phyloP scores from a whole-genome alignment of 1,140 invertebrate genomes.

The Steinernema feltiae region DNA sequence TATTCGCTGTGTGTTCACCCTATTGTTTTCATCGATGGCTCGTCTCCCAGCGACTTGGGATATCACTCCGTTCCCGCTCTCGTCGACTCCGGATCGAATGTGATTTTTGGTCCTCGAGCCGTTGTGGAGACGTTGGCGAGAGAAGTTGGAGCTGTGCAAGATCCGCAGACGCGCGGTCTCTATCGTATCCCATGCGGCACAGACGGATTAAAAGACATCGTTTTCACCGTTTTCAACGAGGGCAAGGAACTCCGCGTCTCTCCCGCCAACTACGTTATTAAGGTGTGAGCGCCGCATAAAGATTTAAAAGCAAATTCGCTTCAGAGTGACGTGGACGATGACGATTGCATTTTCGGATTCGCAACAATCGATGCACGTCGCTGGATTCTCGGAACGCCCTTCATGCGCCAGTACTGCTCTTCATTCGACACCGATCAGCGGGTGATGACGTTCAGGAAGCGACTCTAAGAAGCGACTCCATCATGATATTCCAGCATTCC shows the following conservation, averaged over 20 bases:
- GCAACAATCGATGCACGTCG: neutral
- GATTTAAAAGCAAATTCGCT: too few species aligned
- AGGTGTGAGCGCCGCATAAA: too few species aligned
- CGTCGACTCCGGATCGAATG: neutral
- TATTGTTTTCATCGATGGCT: neutral
- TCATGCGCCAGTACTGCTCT: neutral
- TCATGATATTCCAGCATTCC: neutral
- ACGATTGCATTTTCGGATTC: neutral
- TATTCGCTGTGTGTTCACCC: too few species aligned
- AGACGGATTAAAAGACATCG: neutral
- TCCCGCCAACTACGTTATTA: neutral
- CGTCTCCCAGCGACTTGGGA: neutral
- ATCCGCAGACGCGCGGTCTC: neutral
- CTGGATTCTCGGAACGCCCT: neutral
- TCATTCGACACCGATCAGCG: neutral
- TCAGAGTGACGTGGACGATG: too few species aligned
- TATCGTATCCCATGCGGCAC: neutral
- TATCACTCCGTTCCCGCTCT: neutral
- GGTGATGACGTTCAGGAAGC: neutral
- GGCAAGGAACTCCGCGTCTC: neutral
- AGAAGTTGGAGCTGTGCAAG: neutral
- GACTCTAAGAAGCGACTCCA: neutral
- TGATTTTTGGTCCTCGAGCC: neutral
- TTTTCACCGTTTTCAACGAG: neutral
- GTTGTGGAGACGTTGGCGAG: neutral